Conservation (phyloP, 2,888 invertebrate species). For the Schizotus pectinicornis region DNA sequence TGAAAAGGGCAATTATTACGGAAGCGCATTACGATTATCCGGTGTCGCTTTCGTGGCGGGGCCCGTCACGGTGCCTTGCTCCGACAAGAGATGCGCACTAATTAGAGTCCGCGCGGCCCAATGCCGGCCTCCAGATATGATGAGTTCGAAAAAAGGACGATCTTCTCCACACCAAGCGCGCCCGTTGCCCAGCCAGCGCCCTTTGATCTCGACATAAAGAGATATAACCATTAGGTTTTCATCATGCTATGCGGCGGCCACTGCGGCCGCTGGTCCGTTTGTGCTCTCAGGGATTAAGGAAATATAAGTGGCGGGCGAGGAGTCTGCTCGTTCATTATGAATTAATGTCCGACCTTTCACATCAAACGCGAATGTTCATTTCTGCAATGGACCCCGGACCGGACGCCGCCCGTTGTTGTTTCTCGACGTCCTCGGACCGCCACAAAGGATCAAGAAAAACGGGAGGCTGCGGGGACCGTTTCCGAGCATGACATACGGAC, state of each 20-base stretch:
- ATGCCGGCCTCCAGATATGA: slow-evolving; percentile 51
- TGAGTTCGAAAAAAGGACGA: slow-evolving; percentile 52
- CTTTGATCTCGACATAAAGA: slow-evolving; percentile 59
- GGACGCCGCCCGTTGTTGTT: slow-evolving; percentile 21
- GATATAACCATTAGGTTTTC: slow-evolving; percentile 61
- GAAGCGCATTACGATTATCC: slow-evolving; percentile 37
- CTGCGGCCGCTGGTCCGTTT: slow-evolving; percentile 51
- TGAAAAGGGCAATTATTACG: slow-evolving; percentile 38
- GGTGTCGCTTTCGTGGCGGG: slow-evolving; percentile 33
- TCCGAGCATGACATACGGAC: too few relatives aligned
- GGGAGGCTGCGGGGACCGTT: too few relatives aligned
- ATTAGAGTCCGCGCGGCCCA: slow-evolving; percentile 38
- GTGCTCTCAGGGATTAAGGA: slow-evolving; percentile 59
- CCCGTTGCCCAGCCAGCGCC: slow-evolving; percentile 32
- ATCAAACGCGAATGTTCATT: slow-evolving; percentile 54
- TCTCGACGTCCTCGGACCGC: slow-evolving; percentile 1
- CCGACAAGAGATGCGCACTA: slow-evolving; percentile 46
- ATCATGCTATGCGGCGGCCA: slow-evolving; percentile 56
- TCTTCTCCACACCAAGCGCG: slow-evolving; percentile 42
- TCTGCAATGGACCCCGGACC: slow-evolving; percentile 41
- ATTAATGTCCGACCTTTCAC: slow-evolving; percentile 58
- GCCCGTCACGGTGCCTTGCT: slow-evolving; percentile 49
- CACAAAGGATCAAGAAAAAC: slow-evolving; percentile 21
- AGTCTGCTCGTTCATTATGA: slow-evolving; percentile 58
- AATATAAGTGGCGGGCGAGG: slow-evolving; percentile 59